A percentile compares a stretch with the other conserved stretches of the same genome.
Evolutionary conservation across 1,140 invertebrate species (phyloP).

Genomic region (Cydia fagiglandana): DNA sequence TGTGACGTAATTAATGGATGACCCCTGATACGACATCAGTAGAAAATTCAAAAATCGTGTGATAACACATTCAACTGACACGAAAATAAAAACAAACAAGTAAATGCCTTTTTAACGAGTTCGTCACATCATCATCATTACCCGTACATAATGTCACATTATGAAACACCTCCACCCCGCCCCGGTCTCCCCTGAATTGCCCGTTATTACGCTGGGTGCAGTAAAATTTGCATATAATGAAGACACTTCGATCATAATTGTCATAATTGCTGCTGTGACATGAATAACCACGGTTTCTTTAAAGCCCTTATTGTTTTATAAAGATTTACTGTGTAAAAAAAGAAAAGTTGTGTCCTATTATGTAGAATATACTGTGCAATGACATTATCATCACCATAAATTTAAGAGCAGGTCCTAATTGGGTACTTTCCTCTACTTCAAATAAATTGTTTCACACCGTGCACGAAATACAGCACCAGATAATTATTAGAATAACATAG

Average conservation of each 20-base stretch:
- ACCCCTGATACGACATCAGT: no score
- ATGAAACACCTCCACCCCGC: neutral
- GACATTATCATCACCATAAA: no score
- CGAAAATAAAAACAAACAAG: neutral
- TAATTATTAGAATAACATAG: no score
- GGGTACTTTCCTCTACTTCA: no score
- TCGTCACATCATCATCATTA: neutral
- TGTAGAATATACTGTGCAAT: no score
- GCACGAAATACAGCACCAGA: no score
- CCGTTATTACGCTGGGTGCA: constrained; percentile 13
- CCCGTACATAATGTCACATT: neutral
- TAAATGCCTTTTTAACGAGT: neutral
- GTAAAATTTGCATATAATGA: constrained; percentile 53
- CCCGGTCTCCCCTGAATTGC: constrained; percentile 5
- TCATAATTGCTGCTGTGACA: constrained; percentile 28
- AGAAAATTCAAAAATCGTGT: neutral
- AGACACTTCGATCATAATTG: constrained; percentile 36
- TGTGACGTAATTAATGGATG: no score
- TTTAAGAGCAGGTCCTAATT: no score
- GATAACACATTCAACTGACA: neutral
- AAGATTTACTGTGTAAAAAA: constrained; percentile 1
- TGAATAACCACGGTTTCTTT: constrained; percentile 10
- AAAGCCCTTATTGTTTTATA: neutral
- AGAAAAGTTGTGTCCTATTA: neutral
- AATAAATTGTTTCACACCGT: no score